A percentile compares a stretch with the other conserved stretches of the same genome.
These are phyloP conservation scores for Ceratosolen fusciceps DNA, from an alignment of 1,140 invertebrate species.

Conservation along the genomic window DNA sequence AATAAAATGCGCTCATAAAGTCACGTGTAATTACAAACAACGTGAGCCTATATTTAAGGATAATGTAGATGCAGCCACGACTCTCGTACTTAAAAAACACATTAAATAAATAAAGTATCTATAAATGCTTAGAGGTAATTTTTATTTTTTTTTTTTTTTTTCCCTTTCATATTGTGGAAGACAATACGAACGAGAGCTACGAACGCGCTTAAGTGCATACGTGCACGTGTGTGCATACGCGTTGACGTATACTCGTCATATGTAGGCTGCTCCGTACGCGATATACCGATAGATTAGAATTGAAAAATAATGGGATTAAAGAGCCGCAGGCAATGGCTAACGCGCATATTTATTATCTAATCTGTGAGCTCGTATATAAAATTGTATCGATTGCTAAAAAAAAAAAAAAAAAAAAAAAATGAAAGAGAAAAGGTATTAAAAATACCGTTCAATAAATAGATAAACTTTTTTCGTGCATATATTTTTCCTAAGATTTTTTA, in stretches of 20 bases:
- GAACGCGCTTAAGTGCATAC: no score
- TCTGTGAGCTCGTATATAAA: not conserved
- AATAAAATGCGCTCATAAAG: not conserved
- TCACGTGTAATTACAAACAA: not conserved
- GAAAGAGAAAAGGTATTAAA: not conserved
- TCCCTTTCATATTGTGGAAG: no score
- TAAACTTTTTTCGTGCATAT: not conserved
- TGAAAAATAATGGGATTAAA: not conserved
- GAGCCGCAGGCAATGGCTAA: not conserved
- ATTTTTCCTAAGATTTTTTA: not conserved
- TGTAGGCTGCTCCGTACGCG: not conserved
- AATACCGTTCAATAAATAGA: not conserved
- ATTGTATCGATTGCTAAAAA: not conserved
- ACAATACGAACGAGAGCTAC: no score
- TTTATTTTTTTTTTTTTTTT: not conserved
- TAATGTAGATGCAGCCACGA: not conserved
- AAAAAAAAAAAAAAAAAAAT: no score
- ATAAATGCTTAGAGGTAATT: not conserved
- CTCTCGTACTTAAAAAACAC: not conserved
- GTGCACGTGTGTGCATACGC: no score
- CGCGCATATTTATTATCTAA: not conserved
- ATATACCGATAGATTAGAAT: no score
- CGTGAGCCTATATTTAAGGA: no score
- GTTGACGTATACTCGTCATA: not conserved
- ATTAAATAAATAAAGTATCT: not conserved